phyloP scores from a whole-genome alignment of 2,797 vertebrate species.

The Intellagama lesueurii region DNA sequence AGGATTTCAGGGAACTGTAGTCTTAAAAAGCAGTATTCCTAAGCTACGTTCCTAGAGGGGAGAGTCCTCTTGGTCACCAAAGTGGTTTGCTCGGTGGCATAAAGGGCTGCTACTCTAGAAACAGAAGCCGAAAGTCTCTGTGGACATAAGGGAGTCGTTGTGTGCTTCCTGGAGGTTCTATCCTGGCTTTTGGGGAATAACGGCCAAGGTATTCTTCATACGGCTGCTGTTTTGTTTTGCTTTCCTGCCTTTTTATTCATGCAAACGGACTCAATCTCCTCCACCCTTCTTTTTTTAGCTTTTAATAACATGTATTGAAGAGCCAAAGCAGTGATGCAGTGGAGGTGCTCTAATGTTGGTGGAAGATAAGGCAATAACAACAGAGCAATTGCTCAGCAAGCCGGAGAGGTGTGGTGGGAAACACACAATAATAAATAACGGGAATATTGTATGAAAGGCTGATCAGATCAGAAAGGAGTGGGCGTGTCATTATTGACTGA shows the following conservation, averaged over 20 bases:
- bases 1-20: background rate
- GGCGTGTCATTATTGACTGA: background rate
- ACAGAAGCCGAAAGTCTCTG: too few species aligned
- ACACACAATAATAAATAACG: constrained; percentile 6
- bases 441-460: background rate
- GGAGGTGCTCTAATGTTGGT: background rate
- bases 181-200: background rate
- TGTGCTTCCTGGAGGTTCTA: background rate
- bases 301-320: background rate
- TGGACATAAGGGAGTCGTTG: background rate
- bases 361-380: background rate
- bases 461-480: background rate
- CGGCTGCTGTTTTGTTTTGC: background rate
- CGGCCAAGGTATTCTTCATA: background rate
- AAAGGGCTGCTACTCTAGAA: too few species aligned
- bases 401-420: background rate
- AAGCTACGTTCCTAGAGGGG: background rate
- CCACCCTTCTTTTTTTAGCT: background rate
- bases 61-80: too few species aligned
- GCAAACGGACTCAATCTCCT: background rate
- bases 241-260: background rate
- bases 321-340: background rate
- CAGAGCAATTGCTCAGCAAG: background rate
- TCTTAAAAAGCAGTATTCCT: background rate
- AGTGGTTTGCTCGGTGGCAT: background rate